These are phyloP conservation scores for Globodera ellingtonae DNA, from an alignment of 1,140 invertebrate species.

Conservation along the genomic window DNA sequence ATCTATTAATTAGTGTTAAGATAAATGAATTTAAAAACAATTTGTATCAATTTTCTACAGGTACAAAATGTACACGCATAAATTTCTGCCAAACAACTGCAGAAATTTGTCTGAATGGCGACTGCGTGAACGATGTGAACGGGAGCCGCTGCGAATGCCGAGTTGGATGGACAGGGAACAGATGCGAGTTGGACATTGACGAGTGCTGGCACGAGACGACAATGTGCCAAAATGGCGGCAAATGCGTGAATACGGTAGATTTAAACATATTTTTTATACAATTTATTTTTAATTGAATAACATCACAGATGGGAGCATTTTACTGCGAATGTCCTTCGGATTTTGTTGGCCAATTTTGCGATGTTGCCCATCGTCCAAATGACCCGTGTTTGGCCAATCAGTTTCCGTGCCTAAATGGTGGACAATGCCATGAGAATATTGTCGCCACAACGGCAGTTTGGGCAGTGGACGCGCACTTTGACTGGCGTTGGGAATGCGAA, in stretches of 20 bases:
- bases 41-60: slow-evolving; percentile 23
- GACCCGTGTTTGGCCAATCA: slow-evolving; percentile 74
- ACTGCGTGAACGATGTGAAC: slow-evolving; percentile 74
- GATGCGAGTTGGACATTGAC: slow-evolving; percentile 70
- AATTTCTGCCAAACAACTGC: slow-evolving; percentile 14
- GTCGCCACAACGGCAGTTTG: slow-evolving; percentile 17
- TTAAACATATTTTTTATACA: background rate
- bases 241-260: slow-evolving; percentile 85
- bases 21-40: too few relatives aligned
- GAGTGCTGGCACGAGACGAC: slow-evolving; percentile 72
- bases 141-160: slow-evolving; percentile 72
- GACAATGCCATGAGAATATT: slow-evolving; percentile 19
- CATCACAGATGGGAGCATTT: slow-evolving; percentile 74
- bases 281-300: background rate
- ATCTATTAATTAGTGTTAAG: too few relatives aligned
- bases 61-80: slow-evolving; percentile 18
- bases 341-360: slow-evolving; percentile 83
- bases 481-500: slow-evolving; percentile 36
- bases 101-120: slow-evolving; percentile 72
- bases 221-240: slow-evolving; percentile 86
- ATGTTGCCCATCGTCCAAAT: slow-evolving; percentile 77
- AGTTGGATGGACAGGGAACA: slow-evolving; percentile 63
- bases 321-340: slow-evolving; percentile 85
- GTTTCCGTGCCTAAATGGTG: slow-evolving; percentile 36
- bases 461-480: slow-evolving; percentile 28